Conservation (phyloP, 2,888 invertebrate genomes). For the Dascillus cervinus region DNA sequence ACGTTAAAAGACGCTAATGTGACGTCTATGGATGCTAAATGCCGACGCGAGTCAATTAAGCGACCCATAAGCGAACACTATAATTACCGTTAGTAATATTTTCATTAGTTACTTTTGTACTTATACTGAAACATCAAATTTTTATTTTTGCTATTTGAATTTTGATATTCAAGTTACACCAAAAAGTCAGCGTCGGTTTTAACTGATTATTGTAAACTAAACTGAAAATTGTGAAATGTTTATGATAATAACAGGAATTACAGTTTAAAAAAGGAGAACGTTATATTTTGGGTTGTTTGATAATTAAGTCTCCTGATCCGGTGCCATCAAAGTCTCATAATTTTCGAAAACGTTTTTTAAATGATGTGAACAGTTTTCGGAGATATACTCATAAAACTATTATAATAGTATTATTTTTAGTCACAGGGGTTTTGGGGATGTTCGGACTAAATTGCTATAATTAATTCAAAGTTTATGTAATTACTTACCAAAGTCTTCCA, state of each 20-base stretch:
- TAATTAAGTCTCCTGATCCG: not conserved
- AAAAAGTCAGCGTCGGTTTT: too few relatives aligned
- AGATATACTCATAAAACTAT: too few relatives aligned
- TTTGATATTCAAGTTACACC: too few relatives aligned
- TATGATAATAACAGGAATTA: not conserved
- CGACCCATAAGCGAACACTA: conserved; percentile 15
- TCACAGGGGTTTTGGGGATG: too few relatives aligned
- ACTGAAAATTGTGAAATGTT: not conserved
- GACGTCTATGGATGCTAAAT: conserved; percentile 31
- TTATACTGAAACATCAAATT: not conserved
- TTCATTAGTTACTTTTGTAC: not conserved
- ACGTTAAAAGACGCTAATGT: conserved; percentile 36
- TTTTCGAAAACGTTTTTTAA: not conserved
- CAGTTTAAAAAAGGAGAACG: not conserved
- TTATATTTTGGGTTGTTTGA: not conserved
- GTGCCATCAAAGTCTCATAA: not conserved
- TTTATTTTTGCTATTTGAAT: too few relatives aligned
- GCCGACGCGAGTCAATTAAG: conserved; percentile 22
- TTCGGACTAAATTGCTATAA: too few relatives aligned
- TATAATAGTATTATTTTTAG: too few relatives aligned
- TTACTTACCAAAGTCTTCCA: too few relatives aligned
- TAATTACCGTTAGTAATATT: conserved; percentile 14
- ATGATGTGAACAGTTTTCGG: not conserved
- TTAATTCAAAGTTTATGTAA: too few relatives aligned
- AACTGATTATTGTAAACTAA: conserved; percentile 7